phyloP scores from a whole-genome alignment of 2,797 vertebrate species.

The Kryptolebias ocellatus region DNA sequence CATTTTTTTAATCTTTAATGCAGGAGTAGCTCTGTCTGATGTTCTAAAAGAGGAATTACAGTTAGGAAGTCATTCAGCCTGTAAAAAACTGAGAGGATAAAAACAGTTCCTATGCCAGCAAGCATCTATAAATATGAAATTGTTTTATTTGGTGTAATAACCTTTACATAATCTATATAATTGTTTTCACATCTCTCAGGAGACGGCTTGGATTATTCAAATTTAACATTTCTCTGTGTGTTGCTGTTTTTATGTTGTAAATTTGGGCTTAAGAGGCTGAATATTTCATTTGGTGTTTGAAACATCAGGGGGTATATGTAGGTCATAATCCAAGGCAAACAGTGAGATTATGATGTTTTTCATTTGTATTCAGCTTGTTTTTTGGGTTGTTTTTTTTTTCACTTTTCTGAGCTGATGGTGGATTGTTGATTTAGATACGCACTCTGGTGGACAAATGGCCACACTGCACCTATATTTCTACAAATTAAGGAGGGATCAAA shows the following conservation, averaged over 20 bases:
- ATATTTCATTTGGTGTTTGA: slow-evolving; percentile 5
- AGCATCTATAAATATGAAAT: slow-evolving; percentile 19
- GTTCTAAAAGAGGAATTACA: too few relatives aligned
- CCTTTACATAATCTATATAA: slow-evolving; percentile 15
- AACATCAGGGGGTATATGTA: slow-evolving; percentile 18
- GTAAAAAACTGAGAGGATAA: too few relatives aligned
- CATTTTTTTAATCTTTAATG: too few relatives aligned
- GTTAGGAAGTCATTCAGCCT: too few relatives aligned
- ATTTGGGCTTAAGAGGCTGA: slow-evolving; percentile 4
- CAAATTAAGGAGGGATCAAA: neutral
- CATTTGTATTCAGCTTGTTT: slow-evolving; percentile 26
- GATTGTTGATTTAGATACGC: slow-evolving; percentile 23
- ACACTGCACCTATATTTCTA: slow-evolving; percentile 18
- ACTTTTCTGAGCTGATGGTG: neutral
- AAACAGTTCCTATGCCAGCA: neutral
- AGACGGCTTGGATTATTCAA: slow-evolving; percentile 15
- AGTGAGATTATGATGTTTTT: slow-evolving; percentile 2
- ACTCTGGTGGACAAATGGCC: slow-evolving; percentile 51
- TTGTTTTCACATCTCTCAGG: slow-evolving; percentile 21
- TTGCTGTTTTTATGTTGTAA: neutral
- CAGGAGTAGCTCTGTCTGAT: too few relatives aligned
- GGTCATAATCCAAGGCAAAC: slow-evolving; percentile 20
- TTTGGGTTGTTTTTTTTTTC: slow-evolving; percentile 16
- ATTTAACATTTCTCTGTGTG: slow-evolving; percentile 14
- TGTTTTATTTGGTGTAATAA: slow-evolving; percentile 11